Conservation (phyloP, 2,113 vertebrate species). For the Pelvicachromis taeniatus region DNA sequence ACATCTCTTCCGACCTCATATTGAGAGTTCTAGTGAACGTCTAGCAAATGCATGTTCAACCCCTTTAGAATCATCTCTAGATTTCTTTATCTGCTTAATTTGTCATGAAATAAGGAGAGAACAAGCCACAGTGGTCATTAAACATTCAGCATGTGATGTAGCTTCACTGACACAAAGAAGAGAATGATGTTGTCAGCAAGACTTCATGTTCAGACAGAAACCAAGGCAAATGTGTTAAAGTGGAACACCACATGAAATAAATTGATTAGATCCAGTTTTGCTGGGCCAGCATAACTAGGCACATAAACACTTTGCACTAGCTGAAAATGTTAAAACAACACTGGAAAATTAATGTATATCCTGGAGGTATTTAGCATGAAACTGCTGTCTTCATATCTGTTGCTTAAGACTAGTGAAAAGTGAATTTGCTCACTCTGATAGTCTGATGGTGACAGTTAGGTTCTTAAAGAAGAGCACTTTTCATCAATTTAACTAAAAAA, state of each 20-base stretch:
- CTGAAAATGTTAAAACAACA: neutral
- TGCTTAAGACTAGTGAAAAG: neutral
- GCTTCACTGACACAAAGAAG: neutral
- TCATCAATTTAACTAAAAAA: neutral
- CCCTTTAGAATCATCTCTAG: neutral
- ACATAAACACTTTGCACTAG: neutral
- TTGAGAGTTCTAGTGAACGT: neutral
- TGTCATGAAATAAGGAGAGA: neutral
- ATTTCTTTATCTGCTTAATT: neutral
- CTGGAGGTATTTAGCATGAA: neutral
- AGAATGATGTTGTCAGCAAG: neutral
- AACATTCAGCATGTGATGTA: neutral
- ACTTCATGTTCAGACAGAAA: neutral
- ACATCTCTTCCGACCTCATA: neutral
- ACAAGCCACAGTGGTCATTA: neutral
- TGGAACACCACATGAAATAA: neutral
- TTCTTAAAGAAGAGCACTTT: neutral
- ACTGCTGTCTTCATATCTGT: neutral
- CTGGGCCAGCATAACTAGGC: neutral
- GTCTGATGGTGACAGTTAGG: neutral
- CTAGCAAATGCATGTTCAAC: neutral
- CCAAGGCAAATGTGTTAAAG: neutral
- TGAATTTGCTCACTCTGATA: fast-evolving
- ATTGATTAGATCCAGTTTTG: neutral
- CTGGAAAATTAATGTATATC: neutral